Percentiles rank a stretch among this genome's conserved stretches.
Conservation (phyloP, 2,888 invertebrate species). For the Apeira syringaria region DNA sequence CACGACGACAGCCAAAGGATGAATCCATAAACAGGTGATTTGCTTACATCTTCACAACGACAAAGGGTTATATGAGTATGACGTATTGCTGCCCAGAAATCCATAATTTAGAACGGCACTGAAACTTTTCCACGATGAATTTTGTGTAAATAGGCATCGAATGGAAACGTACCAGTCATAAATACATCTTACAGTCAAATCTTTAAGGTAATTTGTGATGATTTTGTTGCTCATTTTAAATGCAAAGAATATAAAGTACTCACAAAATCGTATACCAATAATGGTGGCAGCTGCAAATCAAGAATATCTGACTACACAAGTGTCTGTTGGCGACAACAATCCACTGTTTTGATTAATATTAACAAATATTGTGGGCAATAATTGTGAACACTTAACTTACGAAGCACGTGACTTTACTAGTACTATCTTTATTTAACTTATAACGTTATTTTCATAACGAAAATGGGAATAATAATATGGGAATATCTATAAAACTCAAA, state of each 20-base stretch:
- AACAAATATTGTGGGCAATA: too few relatives aligned
- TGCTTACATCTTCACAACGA: too few relatives aligned
- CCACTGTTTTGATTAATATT: background rate
- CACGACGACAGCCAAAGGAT: too few relatives aligned
- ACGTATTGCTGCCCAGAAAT: background rate
- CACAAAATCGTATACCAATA: conserved; percentile 52
- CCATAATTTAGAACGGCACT: background rate
- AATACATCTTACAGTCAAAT: conserved; percentile 81
- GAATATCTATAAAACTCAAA: too few relatives aligned
- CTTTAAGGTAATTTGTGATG: conserved; percentile 79
- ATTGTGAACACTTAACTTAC: too few relatives aligned
- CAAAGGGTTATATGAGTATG: conserved; percentile 16
- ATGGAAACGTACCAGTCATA: conserved; percentile 55
- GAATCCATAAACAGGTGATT: too few relatives aligned
- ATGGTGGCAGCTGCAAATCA: conserved; percentile 60
- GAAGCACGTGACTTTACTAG: too few relatives aligned
- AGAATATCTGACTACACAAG: conserved; percentile 65
- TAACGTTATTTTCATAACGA: too few relatives aligned
- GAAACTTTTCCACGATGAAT: conserved; percentile 65
- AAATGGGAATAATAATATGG: too few relatives aligned
- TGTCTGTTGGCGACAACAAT: conserved; percentile 37
- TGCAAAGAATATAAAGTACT: conserved; percentile 81
- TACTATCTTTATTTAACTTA: too few relatives aligned
- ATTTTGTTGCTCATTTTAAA: conserved; percentile 80
- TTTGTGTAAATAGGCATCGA: conserved; percentile 48